Evolutionary conservation across 2,113 vertebrate genomes (phyloP).

Genomic region (Chamaetylas fuelleborni): DNA sequence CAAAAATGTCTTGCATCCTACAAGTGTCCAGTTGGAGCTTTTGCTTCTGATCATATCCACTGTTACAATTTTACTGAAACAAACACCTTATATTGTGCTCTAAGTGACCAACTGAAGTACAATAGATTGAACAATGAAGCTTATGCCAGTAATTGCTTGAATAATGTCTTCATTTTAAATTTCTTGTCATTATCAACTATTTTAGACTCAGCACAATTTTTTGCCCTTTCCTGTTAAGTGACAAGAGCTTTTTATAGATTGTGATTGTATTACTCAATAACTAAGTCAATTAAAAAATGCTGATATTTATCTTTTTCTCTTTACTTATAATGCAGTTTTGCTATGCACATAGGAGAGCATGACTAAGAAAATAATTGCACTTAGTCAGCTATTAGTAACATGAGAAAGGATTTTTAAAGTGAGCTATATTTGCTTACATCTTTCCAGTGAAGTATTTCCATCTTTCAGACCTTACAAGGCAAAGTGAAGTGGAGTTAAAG

Average conservation of each 20-base stretch:
- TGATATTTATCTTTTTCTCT: slow-evolving; percentile 4
- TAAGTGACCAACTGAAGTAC: not conserved
- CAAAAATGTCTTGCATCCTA: not conserved
- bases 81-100: not conserved
- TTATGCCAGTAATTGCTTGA: not conserved
- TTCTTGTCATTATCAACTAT: not conserved
- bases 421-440: not conserved
- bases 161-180: not conserved
- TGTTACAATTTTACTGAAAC: not conserved
- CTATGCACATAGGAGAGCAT: not conserved
- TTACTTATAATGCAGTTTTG: not conserved
- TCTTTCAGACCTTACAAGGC: not conserved
- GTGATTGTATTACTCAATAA: not conserved
- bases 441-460: not conserved
- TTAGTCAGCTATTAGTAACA: slow-evolving; percentile 30
- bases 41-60: not conserved
- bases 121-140: not conserved
- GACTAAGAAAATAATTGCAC: slow-evolving; percentile 30
- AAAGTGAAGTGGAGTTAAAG: not conserved
- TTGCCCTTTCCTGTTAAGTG: not conserved
- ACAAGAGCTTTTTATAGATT: not conserved
- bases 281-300: slow-evolving; percentile 19
- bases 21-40: not conserved
- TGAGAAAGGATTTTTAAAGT: not conserved
- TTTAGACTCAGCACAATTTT: slow-evolving; percentile 10